Percentiles rank a stretch among this genome's conserved stretches.
Evolutionary conservation across 2,797 vertebrate species (phyloP).

Genomic region (Epinephelus coioides): DNA sequence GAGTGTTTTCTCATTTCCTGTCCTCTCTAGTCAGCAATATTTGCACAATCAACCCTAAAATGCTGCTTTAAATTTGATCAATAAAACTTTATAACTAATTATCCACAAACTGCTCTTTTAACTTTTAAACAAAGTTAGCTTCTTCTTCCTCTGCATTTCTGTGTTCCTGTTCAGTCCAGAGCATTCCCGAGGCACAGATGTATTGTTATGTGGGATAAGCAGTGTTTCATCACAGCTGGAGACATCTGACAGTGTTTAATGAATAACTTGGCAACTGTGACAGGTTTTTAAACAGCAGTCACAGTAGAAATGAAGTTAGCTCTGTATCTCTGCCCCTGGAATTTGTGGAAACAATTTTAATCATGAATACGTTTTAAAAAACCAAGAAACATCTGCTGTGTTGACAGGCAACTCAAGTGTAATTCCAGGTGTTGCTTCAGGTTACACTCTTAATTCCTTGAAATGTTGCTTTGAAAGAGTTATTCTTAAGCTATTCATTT

Average conservation of each 20-base stretch:
- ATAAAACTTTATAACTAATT: not conserved
- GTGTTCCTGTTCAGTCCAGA: not conserved
- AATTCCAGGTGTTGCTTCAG: not conserved
- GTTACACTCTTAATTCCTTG: too few relatives aligned
- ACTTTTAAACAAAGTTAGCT: not conserved
- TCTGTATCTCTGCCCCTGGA: not conserved
- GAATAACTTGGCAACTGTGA: slow-evolving; percentile 9
- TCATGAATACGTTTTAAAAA: not conserved
- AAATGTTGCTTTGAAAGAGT: not conserved
- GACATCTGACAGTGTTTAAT: slow-evolving; percentile 1
- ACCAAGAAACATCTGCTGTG: slow-evolving; percentile 12
- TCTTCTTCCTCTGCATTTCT: not conserved
- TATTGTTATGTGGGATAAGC: too few relatives aligned
- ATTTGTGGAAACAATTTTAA: slow-evolving; percentile 10
- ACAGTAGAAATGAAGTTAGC: slow-evolving; percentile 4
- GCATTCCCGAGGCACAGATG: too few relatives aligned
- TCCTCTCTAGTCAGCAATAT: not conserved
- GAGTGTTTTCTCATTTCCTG: not conserved
- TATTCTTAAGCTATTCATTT: not conserved
- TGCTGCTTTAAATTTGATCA: not conserved
- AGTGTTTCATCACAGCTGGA: slow-evolving; percentile 10
- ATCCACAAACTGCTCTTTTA: not conserved
- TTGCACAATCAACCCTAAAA: not conserved
- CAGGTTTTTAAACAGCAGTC: not conserved
- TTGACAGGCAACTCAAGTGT: slow-evolving; percentile 10